These are phyloP conservation scores for Amblyjoppa proteus DNA, from an alignment of 2,888 invertebrate genomes.

Conservation along the genomic window DNA sequence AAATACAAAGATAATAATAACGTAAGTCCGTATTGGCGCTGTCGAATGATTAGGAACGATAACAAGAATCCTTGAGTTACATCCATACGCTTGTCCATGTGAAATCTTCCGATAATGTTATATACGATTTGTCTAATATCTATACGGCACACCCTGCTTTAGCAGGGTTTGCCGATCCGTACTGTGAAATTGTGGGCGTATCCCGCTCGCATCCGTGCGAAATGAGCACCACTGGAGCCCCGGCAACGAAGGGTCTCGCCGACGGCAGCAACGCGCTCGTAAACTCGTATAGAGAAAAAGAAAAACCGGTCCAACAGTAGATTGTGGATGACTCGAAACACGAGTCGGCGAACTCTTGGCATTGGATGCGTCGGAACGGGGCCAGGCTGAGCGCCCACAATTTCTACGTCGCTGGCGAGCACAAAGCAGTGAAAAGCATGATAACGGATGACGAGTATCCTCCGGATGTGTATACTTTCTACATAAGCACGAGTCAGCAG, in stretches of 20 bases:
- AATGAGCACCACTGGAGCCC: conserved; percentile 27
- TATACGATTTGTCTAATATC: too few relatives aligned
- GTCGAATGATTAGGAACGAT: too few relatives aligned
- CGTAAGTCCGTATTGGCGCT: too few relatives aligned
- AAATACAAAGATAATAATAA: too few relatives aligned
- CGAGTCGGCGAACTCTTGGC: neutral
- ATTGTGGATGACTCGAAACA: neutral
- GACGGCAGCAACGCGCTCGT: neutral
- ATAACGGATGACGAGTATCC: neutral
- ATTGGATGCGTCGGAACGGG: neutral
- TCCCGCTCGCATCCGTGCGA: neutral
- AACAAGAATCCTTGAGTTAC: too few relatives aligned
- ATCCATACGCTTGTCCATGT: too few relatives aligned
- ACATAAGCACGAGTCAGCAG: conserved; percentile 16
- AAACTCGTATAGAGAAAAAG: neutral
- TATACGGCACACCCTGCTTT: too few relatives aligned
- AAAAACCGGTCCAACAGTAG: neutral
- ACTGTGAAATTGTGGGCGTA: neutral
- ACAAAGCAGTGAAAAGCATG: neutral
- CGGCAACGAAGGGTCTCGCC: neutral
- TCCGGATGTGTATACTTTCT: neutral
- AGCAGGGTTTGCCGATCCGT: neutral
- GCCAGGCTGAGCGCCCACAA: neutral
- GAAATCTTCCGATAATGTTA: too few relatives aligned
- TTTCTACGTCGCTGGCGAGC: conserved; percentile 4